Base-by-base conservation (phyloP, 2,113 vertebrate species). In the Mandrillus leucophaeus region DNA sequence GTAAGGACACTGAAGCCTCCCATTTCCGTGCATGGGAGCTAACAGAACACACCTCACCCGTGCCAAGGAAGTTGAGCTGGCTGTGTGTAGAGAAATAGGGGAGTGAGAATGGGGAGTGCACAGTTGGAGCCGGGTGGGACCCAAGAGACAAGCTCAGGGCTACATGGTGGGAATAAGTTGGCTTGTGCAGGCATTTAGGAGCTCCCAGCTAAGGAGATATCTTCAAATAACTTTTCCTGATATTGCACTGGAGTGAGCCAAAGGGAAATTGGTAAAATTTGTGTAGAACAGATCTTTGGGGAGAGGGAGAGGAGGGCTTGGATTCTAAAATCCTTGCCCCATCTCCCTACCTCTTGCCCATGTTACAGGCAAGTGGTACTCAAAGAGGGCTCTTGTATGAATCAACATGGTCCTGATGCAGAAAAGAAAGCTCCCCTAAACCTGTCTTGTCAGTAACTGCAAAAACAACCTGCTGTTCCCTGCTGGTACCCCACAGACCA, bases 141-240 rank as follows among this genome's bases (percentile, higher is more conserved):
- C 30, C 0, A 1, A 38, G 35, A 75, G 52, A 50, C 4, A 48
- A 92, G 43, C 12, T 87, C 68, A 50, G 48, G n/a, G 73, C 32
- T 83, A 48, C 22, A 2, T 17, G n/a, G 17, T 52, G 48, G 61
- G 45, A 93, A 92, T 73, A 92, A n/a, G 4, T 25, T 85, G 72
- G 64, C 38, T 93, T 72, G 11, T 79, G 75, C 50, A 97, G 55
- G 68, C 84, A n/a, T 81, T 43, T 95, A 66, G 70, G 84, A 70
- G 22, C 5, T 16, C 20, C 23, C 22, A 81, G 83, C 50, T 81
- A 79, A 38, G 45, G n/a, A 91, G 66, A 23, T 38, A 32, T 57
- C 93, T 78, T 88, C 59, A 52, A 5, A 91, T 76, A 88, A 89
- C 6, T 38, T 73, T 90, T 22, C 25, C 32, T 57, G 45, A 70